Conservation (phyloP, 2,888 invertebrate species). For the Rhogogaster chlorosoma region DNA sequence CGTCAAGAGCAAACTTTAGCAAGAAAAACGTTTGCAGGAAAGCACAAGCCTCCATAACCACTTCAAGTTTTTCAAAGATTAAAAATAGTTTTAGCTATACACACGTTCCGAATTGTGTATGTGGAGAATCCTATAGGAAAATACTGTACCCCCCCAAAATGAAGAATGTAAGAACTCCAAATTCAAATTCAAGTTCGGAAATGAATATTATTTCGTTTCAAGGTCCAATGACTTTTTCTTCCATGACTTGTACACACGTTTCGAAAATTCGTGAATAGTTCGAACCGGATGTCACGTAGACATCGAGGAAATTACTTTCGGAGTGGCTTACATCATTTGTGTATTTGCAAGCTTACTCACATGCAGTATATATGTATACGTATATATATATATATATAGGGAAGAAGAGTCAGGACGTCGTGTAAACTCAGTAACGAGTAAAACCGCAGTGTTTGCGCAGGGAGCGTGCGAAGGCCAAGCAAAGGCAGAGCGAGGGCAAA, state of each 20-base stretch:
- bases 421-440: slow-evolving; percentile 42
- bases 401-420: slow-evolving; percentile 14
- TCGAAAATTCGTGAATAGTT: background rate
- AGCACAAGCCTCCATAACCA: background rate
- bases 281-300: background rate
- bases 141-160: background rate
- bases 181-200: background rate
- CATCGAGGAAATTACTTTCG: background rate
- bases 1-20: background rate
- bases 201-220: background rate
- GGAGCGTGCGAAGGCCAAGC: slow-evolving; percentile 24
- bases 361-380: background rate
- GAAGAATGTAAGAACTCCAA: background rate
- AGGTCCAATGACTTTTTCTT: no score
- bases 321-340: background rate
- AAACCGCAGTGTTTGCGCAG: slow-evolving; percentile 49
- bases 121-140: background rate
- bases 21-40: background rate
- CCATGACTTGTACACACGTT: background rate
- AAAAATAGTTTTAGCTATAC: background rate
- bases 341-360: background rate
- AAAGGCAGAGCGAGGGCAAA: slow-evolving; percentile 32
- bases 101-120: background rate
- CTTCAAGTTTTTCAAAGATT: background rate
- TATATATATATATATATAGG: background rate